Base-by-base conservation (phyloP, 2,888 invertebrate genomes). In the Andrena minutula region DNA sequence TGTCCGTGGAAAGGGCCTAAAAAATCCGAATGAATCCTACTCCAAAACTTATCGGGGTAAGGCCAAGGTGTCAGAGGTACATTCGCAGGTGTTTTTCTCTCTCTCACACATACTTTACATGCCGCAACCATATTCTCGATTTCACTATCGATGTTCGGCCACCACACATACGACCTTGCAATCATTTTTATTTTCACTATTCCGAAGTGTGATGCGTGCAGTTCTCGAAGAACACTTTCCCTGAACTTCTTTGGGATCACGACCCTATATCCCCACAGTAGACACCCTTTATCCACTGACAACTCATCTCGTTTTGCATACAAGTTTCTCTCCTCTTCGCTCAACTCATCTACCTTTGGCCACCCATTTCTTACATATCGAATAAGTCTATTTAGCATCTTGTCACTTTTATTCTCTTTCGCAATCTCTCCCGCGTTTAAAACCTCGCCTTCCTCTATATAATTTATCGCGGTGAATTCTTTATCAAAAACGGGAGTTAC, bases 211-310 rank as follows among this genome's bases (percentile, higher is more conserved):
- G 7, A n/a, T n/a, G 6, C 53, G 53, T 53, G 32, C 7, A n/a
- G n/a, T 4, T n/a, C 35, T 32, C 32, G 20, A 10, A 30, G 12
- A 30, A 28, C 58, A 30, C 83, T 82, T 2, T 74, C 72, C 16
- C 58, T 82, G 26, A 84, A 47, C 68, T 84, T 79, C 4, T 82
- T 8, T 5, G 79, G 28, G 16, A 60, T 70, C 20, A 66, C 61
- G 64, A 49, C 2, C 74, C 83, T 49, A 30, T 51, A 5, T 53
- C 53, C 53, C n/a, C 23, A 20, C 20, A 53, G 80, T 65, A 23
- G 73, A 75, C 2, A 63, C 78, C 30, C n/a, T 68, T 26, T 79
- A 58, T 4, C 12, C 2, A 0, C 74, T 63, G n/a, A 69, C 75
- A 66, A 2, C 79, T 85, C 8, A 66, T 26, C 58, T 26, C 8